A percentile compares a stretch with the other conserved stretches of the same genome.
phyloP scores from a whole-genome alignment of 64 coral and sea anemone genomes.

The Anthopleura sola region DNA sequence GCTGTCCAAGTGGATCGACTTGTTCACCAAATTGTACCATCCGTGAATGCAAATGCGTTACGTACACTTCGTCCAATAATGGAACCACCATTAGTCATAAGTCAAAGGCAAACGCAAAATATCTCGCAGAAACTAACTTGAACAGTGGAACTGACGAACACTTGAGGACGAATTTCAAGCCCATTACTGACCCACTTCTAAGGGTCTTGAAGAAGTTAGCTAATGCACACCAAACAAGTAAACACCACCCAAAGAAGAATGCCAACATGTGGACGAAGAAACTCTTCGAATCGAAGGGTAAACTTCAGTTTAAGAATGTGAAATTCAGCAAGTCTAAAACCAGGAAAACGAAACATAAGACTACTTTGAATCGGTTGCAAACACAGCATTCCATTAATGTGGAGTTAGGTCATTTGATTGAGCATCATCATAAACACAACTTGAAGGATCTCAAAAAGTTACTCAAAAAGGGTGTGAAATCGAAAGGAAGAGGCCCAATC shows the following conservation, averaged over 20 bases:
- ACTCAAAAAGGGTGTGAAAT: neutral
- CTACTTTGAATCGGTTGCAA: neutral
- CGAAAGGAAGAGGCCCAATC: neutral
- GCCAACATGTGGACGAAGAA: neutral
- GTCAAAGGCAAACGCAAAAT: neutral
- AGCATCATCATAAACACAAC: neutral
- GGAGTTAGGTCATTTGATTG: conserved; percentile 6
- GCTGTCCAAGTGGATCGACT: conserved; percentile 59
- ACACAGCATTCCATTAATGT: neutral
- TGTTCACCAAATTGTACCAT: conserved; percentile 56
- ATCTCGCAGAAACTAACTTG: neutral
- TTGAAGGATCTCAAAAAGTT: neutral
- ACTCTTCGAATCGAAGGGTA: neutral
- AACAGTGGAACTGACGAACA: neutral
- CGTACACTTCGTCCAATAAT: neutral
- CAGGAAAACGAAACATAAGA: neutral
- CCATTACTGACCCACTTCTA: neutral
- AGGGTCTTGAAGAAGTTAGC: conserved; percentile 1
- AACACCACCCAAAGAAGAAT: neutral
- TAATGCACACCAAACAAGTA: neutral
- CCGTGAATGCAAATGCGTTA: conserved; percentile 44
- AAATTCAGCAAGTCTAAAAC: neutral
- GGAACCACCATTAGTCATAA: neutral
- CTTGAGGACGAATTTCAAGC: neutral
- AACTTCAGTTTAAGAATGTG: neutral